Evolutionary conservation across 1,140 invertebrate genomes (phyloP), one percentile per base, ranked within the genome.

Genomic region (Thaumatotibia leucotreta): DNA sequence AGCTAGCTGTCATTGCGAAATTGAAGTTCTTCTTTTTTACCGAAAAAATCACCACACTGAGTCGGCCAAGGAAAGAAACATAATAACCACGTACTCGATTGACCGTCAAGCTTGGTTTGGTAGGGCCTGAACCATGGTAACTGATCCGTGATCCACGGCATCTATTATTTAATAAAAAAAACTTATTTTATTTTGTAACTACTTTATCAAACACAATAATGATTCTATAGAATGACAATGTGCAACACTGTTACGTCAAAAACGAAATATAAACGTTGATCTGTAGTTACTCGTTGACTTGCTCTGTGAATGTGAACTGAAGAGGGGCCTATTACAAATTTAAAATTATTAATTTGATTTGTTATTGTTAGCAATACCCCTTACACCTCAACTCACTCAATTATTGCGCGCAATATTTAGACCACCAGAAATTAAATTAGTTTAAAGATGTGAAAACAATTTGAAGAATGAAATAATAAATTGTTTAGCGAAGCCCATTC

Each of bases 21-120:
- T 65, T 73, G 65, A 71, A 72, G 71, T 77, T 31, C 27, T 58
- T 58, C 31, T 35, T 33, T 73, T 66, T 67, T 5, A 61, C 62
- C 66, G 61, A 71, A 77, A 79, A 79, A 75, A 69, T 27, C 52
- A 67, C 35, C 64, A 68, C 58, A 72, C 63, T 50, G 64, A 71
- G 50, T 75, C 64, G 75, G 76, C 69, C 76, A 77, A 77, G 79
- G 76, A 64, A 74, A 75, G 29, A 52, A 23, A 64, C 62, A 65
- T 66, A 75, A 22, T 67, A 10, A 68, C 31, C 70, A 74, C 72
- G 68, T 76, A 73, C 66, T 58, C 52, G 14, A n/a, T 74, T 68
- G 54, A 50, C 32, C 62, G 61, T 68, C 73, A 74, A 76, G 69
- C 64, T 72, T 76, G 17, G 61, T 33, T 63, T 63, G 58, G 5